Evolutionary conservation across 2,113 vertebrate genomes (phyloP).

Genomic region (Geococcyx californianus): DNA sequence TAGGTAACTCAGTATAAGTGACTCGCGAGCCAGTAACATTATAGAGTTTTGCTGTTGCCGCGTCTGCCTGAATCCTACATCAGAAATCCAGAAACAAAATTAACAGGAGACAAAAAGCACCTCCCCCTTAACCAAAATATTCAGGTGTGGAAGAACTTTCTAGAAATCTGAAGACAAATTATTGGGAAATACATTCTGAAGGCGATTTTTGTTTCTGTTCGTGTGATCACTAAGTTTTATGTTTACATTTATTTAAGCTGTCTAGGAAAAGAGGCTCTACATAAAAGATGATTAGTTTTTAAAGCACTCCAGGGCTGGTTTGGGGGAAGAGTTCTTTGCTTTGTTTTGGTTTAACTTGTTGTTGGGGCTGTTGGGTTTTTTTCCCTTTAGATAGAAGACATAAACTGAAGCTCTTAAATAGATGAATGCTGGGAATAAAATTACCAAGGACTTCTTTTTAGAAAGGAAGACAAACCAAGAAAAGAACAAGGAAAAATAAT

Average conservation of each 20-base stretch:
- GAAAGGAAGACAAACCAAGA: not conserved
- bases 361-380: not conserved
- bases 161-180: constrained; percentile 39
- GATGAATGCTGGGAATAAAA: constrained; percentile 59
- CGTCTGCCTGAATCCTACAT: not conserved
- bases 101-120: not conserved
- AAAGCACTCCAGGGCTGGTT: constrained; percentile 72
- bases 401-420: constrained; percentile 70
- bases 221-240: constrained; percentile 72
- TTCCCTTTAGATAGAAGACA: constrained; percentile 57
- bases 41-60: not conserved
- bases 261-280: constrained; percentile 70
- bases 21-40: not conserved
- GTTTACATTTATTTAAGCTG: constrained; percentile 72
- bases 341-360: constrained; percentile 31
- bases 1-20: not conserved
- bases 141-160: not conserved
- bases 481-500: constrained; percentile 1
- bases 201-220: constrained; percentile 50
- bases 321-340: constrained; percentile 38
- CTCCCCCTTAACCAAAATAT: constrained; percentile 22
- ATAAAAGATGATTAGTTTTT: constrained; percentile 78
- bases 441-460: constrained; percentile 11
- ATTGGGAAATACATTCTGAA: constrained; percentile 8
- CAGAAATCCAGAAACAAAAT: not conserved